phyloP scores from a whole-genome alignment of 2,113 vertebrate genomes.

The Pteropus alecto region DNA sequence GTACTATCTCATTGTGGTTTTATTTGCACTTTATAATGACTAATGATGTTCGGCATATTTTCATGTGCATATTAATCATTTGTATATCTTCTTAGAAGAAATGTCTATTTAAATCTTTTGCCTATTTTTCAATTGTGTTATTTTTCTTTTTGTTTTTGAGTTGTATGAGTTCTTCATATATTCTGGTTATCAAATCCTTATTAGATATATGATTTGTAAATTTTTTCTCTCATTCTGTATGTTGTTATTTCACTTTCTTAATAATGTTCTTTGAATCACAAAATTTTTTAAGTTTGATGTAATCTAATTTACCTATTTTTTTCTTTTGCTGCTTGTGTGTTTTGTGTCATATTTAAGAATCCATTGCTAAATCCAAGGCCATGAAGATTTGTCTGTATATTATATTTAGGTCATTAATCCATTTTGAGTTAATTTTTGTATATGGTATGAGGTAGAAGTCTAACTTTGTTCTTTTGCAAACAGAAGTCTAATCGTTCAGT shows the following conservation, averaged over 20 bases:
- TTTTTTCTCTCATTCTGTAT: neutral
- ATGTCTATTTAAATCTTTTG: too few relatives aligned
- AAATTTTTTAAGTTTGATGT: neutral
- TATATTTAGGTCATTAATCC: too few relatives aligned
- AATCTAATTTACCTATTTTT: neutral
- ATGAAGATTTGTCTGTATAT: neutral
- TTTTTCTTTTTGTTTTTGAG: too few relatives aligned
- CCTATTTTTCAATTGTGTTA: too few relatives aligned
- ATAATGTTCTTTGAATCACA: neutral
- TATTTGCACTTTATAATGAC: too few relatives aligned
- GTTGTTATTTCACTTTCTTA: neutral
- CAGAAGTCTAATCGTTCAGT: neutral
- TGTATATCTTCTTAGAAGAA: too few relatives aligned
- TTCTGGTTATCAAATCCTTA: neutral
- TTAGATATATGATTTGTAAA: neutral
- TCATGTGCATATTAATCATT: too few relatives aligned
- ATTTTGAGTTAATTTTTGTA: neutral
- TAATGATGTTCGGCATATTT: too few relatives aligned
- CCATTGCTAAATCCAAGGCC: neutral
- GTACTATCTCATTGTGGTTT: neutral
- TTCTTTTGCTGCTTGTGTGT: neutral
- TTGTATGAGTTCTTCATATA: neutral
- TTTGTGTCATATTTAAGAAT: neutral
- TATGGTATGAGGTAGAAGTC: neutral
- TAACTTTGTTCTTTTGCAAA: neutral